Base-by-base conservation (phyloP, 2,797 vertebrate species). In the Liasis olivaceus region DNA sequence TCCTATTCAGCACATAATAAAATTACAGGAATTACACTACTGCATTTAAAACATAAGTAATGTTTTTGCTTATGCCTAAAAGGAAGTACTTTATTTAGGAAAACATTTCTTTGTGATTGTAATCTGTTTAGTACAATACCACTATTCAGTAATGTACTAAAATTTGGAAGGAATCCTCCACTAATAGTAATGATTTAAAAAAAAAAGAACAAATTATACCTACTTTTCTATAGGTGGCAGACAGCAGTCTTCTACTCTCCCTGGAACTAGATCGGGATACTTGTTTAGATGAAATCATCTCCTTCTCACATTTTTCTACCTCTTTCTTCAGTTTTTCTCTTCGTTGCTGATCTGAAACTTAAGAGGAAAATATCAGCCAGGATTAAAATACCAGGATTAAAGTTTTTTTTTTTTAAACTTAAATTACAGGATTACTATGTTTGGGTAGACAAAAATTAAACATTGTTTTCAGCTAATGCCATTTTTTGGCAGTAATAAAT, bases 271-370 rank as follows among this genome's bases (percentile, higher is more conserved):
- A 96, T 69, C 96, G 97, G 66, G 97, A 96, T 77, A 95, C 88
- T 51, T 96, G 97, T 94, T 97, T 98, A 63, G 97, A 96, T 26
- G 98, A 96, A 60, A 96, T 97, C 54, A 97, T 95, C 90, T 98
- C 97, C 89, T 93, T 97, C 95, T 97, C 96, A 93, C 94, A 96
- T 24, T 11, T 94, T 91, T 94, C 93, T 92, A 98, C 94, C 72
- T 97, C 98, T 96, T 97, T 98, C 96, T 95, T 98, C 89, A 98
- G 94, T 94, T 96, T 98, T 84, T 98, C 98, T 97, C 98, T 97
- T 93, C 97, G 98, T 95, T 98, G 97, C 93, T 98, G 99, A 97
- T 99, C 99, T 89, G 98, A 98, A 97, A 99, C 99, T 99, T 95
- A 90, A 7, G 56, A 7, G 8, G 24, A 26, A 95, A 96, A 93